Evolutionary conservation across 2,113 vertebrate genomes (phyloP), one percentile per base, ranked within the genome.

Genomic region (Hippocampus zosterae): DNA sequence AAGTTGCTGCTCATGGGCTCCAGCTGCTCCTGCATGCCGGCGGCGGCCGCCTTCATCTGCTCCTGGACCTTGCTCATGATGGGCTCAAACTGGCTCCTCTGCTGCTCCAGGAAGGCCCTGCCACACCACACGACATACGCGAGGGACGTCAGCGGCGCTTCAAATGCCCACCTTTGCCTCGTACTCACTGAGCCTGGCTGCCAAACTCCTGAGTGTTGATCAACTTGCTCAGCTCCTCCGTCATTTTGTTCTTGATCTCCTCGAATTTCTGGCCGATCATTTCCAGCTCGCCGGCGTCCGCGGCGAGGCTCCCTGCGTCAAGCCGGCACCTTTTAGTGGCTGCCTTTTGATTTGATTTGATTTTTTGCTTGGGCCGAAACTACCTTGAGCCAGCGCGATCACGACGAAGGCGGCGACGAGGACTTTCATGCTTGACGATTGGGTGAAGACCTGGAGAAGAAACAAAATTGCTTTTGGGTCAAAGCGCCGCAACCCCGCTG

Each of bases 351-450:
- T n/a, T n/a, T n/a, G n/a, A n/a, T n/a, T n/a, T n/a, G n/a, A n/a
- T n/a, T 53, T 53, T 53, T 53, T 12, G 4, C 25, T 21, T 16
- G 6, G 8, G 27, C 3, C 2, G 7, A 6, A 15, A 18, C 11
- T 75, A 90, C 90, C 88, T 23, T 88, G 87, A 62, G 88, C 84
- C 77, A 91, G 72, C 29, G 85, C 88, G 5, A 91, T 77, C 66
- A 81, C 65, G 8, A 79, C 75, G 16, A 90, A 41, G 19, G 79
- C 75, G 15, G 78, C 87, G 15, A 91, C 73, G 67, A 90, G 70
- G 81, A 81, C 79, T 78, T 90, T 92, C 91, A 92, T 91, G 91
- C 69, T 65, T 90, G 85, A 68, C 78, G 83, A 79, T 53, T 69
- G 79, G 77, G 69, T 48, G 13, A 44, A 44, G 71, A 83, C 70